Evolutionary conservation across 2,113 vertebrate genomes (phyloP).

Genomic region (human (Homo sapiens)): GRCh38 chr17:78062501-78063000

Average conservation of each 20-base stretch:
- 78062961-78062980: not conserved
- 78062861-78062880: not conserved
- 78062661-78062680: not conserved
- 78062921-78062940: not conserved
- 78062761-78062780: not conserved
- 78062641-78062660: not conserved
- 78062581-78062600: rapidly evolving
- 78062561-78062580: not conserved
- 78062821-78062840: not conserved
- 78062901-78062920: not conserved
- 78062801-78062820: not conserved
- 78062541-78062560: not conserved
- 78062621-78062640: not conserved
- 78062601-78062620: rapidly evolving
- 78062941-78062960: not conserved
- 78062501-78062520: not conserved
- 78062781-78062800: not conserved
- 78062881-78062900: not conserved
- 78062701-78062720: not conserved
- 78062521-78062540: not conserved
- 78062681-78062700: not conserved
- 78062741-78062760: not conserved
- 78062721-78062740: not conserved
- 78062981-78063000: too few species aligned
- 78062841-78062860: not conserved